phyloP scores from a whole-genome alignment of 2,113 vertebrate genomes.

The Panthera uncia region DNA sequence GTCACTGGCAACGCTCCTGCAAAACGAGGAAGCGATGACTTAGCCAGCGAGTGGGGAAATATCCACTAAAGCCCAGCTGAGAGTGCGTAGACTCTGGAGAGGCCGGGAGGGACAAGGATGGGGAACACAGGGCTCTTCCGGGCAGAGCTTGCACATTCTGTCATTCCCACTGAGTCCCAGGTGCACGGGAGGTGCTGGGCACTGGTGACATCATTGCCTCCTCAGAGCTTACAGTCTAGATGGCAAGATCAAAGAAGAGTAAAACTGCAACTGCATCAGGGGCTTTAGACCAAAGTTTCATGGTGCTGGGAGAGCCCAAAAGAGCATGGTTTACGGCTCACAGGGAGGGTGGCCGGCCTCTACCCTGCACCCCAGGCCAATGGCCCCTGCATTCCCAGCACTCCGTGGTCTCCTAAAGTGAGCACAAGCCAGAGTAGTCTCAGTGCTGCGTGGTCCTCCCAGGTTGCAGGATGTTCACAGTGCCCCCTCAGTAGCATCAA shows the following conservation, averaged over 20 bases:
- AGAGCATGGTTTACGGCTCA: rapidly evolving
- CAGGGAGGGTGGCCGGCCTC: neutral
- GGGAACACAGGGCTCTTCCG: neutral
- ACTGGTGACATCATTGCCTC: neutral
- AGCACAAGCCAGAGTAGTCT: neutral
- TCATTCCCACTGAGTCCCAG: neutral
- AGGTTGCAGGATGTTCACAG: neutral
- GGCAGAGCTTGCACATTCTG: rapidly evolving
- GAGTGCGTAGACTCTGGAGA: neutral
- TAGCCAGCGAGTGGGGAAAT: neutral
- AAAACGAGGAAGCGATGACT: neutral
- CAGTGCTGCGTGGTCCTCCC: neutral
- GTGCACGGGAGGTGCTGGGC: rapidly evolving
- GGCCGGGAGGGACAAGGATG: rapidly evolving
- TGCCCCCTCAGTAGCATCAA: neutral
- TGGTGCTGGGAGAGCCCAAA: neutral
- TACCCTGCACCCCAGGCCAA: rapidly evolving
- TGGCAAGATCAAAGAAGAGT: neutral
- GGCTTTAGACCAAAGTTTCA: neutral
- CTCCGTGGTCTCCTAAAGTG: neutral
- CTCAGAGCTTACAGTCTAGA: neutral
- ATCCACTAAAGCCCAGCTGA: neutral
- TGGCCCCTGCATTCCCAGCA: too few species aligned
- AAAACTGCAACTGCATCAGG: neutral
- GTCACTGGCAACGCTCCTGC: neutral